Evolutionary conservation across 2,113 vertebrate species (phyloP).

Genomic region (Chlamydotis undulata): DNA sequence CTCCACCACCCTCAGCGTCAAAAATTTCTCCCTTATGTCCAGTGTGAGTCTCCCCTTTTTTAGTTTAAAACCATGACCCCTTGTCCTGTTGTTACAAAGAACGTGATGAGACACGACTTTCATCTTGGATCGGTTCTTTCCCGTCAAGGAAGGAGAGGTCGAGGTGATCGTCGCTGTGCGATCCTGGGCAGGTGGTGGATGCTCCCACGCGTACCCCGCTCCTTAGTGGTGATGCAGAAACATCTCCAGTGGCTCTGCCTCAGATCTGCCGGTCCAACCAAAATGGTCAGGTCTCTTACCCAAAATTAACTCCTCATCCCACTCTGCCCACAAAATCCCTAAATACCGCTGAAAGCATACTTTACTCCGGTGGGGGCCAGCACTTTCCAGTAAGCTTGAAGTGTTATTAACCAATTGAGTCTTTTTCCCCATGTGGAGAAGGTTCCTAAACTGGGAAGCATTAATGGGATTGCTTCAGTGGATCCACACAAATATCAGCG

Average conservation of each 20-base stretch:
- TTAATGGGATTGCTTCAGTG: background rate
- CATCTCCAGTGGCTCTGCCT: background rate
- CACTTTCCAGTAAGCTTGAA: background rate
- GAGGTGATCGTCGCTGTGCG: fast-evolving
- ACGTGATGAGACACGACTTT: background rate
- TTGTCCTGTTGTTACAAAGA: background rate
- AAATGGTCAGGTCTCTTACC: background rate
- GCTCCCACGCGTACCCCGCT: fast-evolving
- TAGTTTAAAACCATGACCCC: background rate
- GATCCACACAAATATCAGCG: background rate
- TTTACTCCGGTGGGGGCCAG: background rate
- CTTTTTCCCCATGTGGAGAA: background rate
- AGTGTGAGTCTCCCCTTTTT: background rate
- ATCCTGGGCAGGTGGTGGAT: background rate
- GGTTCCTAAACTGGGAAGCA: background rate
- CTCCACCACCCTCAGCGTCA: background rate
- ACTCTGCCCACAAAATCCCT: background rate
- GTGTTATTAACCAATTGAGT: background rate
- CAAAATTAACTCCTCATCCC: background rate
- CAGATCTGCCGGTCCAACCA: background rate
- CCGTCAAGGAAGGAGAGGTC: background rate
- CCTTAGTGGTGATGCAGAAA: background rate
- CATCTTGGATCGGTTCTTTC: background rate
- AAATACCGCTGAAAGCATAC: background rate
- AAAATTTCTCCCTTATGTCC: background rate